Base-by-base conservation (phyloP, 2,113 vertebrate species). In the Phoenicopterus ruber region DNA sequence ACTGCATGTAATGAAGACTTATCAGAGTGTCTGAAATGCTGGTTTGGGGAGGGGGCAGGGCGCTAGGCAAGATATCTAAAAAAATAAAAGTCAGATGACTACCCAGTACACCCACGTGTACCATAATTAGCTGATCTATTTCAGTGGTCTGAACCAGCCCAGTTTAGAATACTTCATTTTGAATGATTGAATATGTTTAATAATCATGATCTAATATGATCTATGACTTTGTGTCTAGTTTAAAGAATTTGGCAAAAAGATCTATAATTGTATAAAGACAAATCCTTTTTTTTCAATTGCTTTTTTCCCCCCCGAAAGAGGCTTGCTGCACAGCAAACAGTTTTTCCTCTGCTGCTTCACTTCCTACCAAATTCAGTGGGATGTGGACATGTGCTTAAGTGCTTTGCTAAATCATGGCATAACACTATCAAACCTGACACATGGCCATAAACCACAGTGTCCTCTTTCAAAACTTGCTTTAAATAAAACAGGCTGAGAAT, bases 41-140 rank as follows among this genome's bases (percentile, higher is more conserved):
- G 88, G 11, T 62, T 86, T 92, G 84, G 94, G 89, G 82, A 89
- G 72, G 93, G 86, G 86, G 73, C 69, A 89, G 94, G 87, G 65
- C 9, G 24, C 67, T 90, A 16, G 31, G 79, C 18, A 24, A 93
- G 89, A 87, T 36, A 57, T 19, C 96, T 96, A 65, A 86, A 93
- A 95, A 96, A 85, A 82, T 57, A 73, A 79, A 70, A 96, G 82
- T 94, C 96, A 97, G 93, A 63, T 96, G 96, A 91, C 69, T 96
- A 52, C 93, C 61, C 92, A 47, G 71, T 76, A 93, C 96, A 31
- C 96, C 96, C 96, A 97, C 95, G 0, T 55, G 72, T 40, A 76
- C 96, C 96, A 95, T 15, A 96, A 93, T 97, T 96, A 96, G 95
- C 96, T 80, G 13, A 6, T 77, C 94, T 96, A 92, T 97, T 96